Base-by-base conservation (phyloP, 1,140 invertebrate genomes). In the Anthonomus grandis region DNA sequence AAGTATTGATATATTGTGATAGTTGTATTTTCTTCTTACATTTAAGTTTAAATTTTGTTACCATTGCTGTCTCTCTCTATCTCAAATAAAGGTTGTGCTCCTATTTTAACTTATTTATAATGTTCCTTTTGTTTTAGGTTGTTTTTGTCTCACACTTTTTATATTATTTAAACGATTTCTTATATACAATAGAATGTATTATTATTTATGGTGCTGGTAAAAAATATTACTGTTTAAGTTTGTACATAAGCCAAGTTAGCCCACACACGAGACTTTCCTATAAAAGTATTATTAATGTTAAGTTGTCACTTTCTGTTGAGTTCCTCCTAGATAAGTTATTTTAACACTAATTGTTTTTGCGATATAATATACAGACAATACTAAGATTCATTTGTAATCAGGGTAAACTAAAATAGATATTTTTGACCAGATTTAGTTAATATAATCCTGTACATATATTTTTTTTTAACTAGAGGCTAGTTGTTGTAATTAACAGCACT, bases 251-350 rank as follows among this genome's bases (percentile, higher is more conserved):
- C 19, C 9, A 51, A 17, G 42, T 41, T 52, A 58, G 62, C 59
- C 60, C 54, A 67, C 47, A 50, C 47, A 31, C 47, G 23, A n/a
- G 68, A 71, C 69, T 70, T 71, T 71, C 69, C 69, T 70, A 67
- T 44, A 42, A 60, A 69, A 70, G 69, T 71, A 71, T 71, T 71
- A 71, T 67, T 71, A 70, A 57, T 65, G 57, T 50, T 59, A 56
- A 42, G 23, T 27, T 59, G 42, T 25, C 37, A 52, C 25, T 39
- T 53, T 54, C 57, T 56, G 31, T 56, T 62, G 24, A 64, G 63
- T 64, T 64, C 63, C 60, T 64, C 44, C 15, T 47, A 38, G 12
- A 15, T 3, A 19, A 45, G 22, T 22, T 51, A 44, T 13, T 50
- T 57, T 21, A 36, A 31, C 45, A 44, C 46, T 27, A 36, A 15